Evolutionary conservation across 2,113 vertebrate genomes (phyloP).

Genomic region (Rhea americana): DNA sequence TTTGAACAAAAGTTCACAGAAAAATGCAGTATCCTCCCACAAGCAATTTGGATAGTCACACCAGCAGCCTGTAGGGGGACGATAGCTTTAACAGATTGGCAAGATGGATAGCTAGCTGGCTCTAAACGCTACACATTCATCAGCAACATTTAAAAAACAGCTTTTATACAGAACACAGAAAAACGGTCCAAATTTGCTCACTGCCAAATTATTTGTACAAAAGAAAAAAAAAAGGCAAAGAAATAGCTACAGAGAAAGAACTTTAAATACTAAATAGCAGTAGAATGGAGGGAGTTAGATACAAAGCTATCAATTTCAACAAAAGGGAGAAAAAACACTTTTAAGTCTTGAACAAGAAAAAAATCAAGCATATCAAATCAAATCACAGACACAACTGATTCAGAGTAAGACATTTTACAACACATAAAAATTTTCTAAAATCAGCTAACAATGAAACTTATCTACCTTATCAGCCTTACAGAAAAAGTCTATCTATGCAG

Average conservation of each 20-base stretch:
- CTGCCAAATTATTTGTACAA: conserved; percentile 25
- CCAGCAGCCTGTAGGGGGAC: background rate
- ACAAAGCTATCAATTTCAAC: background rate
- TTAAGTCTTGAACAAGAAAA: background rate
- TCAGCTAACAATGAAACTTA: background rate
- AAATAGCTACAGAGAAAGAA: background rate
- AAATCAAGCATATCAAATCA: background rate
- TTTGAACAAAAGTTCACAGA: background rate
- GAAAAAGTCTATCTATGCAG: background rate
- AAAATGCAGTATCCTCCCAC: background rate
- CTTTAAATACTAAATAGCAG: background rate
- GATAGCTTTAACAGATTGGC: conserved; percentile 30
- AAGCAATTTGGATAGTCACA: background rate
- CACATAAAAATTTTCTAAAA: background rate
- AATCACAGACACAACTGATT: background rate
- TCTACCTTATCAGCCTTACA: background rate
- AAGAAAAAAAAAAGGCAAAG: background rate
- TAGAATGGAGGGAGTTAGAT: background rate
- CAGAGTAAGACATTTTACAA: background rate
- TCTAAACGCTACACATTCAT: background rate
- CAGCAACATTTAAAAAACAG: conserved; percentile 39
- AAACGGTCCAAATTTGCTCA: background rate
- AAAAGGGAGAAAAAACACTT: background rate
- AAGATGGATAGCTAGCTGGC: conserved; percentile 12
- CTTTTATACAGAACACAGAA: background rate